Conservation (phyloP, 2,113 vertebrate species). For the Litocranius walleri region DNA sequence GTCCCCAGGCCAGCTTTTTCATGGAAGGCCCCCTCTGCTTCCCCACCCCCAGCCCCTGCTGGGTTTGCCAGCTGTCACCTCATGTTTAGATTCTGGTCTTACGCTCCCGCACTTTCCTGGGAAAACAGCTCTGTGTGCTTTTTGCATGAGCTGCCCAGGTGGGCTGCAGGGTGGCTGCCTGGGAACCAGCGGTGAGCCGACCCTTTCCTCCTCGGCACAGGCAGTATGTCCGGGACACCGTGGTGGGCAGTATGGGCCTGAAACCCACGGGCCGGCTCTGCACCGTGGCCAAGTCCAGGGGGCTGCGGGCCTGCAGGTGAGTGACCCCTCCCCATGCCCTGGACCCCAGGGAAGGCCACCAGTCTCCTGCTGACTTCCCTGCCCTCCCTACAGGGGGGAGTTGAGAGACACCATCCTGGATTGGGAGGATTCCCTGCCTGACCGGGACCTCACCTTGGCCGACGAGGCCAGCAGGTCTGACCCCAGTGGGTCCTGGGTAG, state of each 20-base stretch:
- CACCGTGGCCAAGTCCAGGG: slow-evolving; percentile 90
- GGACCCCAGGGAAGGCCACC: background rate
- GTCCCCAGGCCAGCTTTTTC: background rate
- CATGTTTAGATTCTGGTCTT: background rate
- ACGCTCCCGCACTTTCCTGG: background rate
- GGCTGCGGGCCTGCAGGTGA: slow-evolving; percentile 94
- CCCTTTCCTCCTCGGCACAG: slow-evolving; percentile 69
- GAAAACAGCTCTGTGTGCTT: background rate
- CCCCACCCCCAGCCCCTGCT: accelerated
- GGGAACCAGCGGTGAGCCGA: background rate
- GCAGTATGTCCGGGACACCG: slow-evolving; percentile 92
- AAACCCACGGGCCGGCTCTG: slow-evolving; percentile 93
- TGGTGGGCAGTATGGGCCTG: slow-evolving; percentile 96
- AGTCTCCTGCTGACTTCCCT: background rate
- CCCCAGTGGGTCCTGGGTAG: accelerated
- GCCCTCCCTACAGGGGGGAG: slow-evolving; percentile 84
- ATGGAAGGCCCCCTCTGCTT: background rate
- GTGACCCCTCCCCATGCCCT: accelerated
- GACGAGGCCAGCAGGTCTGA: slow-evolving; percentile 93
- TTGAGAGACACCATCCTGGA: slow-evolving; percentile 95
- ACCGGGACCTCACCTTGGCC: slow-evolving; percentile 90
- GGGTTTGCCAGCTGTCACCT: background rate
- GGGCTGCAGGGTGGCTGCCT: background rate
- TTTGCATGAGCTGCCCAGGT: background rate
- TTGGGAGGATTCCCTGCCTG: slow-evolving; percentile 95